Conservation (phyloP, 2,797 vertebrate genomes). For the Falco berigora region DNA sequence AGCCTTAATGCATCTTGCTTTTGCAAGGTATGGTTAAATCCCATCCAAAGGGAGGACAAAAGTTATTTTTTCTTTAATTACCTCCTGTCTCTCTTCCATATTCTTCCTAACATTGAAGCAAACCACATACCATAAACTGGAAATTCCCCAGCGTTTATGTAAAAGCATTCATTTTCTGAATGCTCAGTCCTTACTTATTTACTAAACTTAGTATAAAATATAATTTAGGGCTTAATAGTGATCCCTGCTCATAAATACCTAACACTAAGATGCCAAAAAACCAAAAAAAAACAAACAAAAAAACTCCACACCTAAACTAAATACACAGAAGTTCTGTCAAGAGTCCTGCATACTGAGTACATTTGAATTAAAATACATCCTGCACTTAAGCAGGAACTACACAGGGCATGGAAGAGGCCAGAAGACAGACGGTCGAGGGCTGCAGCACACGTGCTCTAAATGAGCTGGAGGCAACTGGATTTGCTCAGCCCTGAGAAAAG, state of each 20-base stretch:
- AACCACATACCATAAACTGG: neutral
- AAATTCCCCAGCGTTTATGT: neutral
- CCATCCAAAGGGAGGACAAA: neutral
- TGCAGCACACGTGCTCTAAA: neutral
- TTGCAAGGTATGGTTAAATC: neutral
- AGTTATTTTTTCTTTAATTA: neutral
- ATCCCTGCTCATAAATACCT: neutral
- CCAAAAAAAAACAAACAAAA: neutral
- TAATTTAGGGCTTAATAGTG: neutral
- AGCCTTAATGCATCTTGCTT: neutral
- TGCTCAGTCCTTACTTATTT: neutral
- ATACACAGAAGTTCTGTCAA: neutral
- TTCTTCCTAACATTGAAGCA: neutral
- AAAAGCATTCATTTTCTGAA: conserved; percentile 22
- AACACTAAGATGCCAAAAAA: neutral
- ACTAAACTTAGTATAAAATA: neutral
- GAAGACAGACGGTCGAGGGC: neutral
- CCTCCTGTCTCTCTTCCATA: neutral
- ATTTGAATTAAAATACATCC: neutral
- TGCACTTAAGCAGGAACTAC: neutral
- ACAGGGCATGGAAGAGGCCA: neutral
- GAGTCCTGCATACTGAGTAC: neutral
- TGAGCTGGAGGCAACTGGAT: neutral
- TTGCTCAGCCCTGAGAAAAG: neutral
- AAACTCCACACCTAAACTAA: neutral